Percentiles rank a stretch among this genome's conserved stretches.
Conservation (phyloP, 2,113 vertebrate species). For the Alexandromys fortis region DNA sequence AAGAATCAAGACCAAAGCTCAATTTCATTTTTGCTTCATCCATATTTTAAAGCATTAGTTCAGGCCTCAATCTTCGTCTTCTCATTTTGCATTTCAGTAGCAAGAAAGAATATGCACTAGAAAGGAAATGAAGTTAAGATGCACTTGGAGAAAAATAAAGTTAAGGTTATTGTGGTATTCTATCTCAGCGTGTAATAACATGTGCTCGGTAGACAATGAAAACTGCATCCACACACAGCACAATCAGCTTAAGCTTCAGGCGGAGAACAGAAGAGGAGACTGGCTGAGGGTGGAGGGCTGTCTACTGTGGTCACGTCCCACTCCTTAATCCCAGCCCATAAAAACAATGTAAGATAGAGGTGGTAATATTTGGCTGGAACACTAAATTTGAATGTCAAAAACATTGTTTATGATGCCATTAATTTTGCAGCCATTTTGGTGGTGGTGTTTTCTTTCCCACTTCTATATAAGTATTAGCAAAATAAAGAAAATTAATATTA, state of each 20-base stretch:
- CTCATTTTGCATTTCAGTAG: not conserved
- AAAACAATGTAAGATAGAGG: not conserved
- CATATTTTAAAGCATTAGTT: not conserved
- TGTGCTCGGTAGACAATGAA: not conserved
- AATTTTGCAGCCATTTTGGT: not conserved
- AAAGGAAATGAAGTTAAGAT: conserved; percentile 36
- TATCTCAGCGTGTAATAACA: not conserved
- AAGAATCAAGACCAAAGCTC: conserved; percentile 24
- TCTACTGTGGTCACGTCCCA: not conserved
- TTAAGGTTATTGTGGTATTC: not conserved
- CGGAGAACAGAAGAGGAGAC: not conserved
- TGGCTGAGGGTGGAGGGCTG: no score
- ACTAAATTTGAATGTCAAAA: conserved; percentile 19
- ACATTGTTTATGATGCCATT: not conserved
- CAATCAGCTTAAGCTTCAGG: not conserved
- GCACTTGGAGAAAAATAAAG: conserved; percentile 20
- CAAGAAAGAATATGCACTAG: not conserved
- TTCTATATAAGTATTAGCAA: conserved; percentile 34
- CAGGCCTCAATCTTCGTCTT: conserved; percentile 27
- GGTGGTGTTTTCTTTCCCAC: not conserved
- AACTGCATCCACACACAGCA: not conserved
- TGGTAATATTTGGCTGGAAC: not conserved
- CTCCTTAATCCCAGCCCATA: not conserved
- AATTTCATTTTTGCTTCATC: conserved; percentile 27
- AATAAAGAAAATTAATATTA: not conserved